These are phyloP conservation scores for Scaptomyza graminum DNA, from an alignment of 1,140 invertebrate species.

Conservation along the genomic window DNA sequence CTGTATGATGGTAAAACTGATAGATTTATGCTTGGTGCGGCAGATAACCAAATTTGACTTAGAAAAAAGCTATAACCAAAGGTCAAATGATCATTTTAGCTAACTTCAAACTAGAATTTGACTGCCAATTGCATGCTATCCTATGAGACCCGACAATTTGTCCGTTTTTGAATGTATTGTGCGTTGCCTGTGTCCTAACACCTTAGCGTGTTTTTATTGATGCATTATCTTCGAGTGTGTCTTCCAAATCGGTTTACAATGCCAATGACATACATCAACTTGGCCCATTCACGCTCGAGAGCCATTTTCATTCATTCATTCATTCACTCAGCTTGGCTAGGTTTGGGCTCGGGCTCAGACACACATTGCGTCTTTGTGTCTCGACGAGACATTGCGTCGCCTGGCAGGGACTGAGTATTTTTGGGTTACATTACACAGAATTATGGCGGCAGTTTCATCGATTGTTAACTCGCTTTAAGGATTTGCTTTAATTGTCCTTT, in stretches of 20 bases:
- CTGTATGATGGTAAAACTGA: too few relatives aligned
- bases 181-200: slow-evolving; percentile 36
- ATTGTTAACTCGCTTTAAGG: slow-evolving; percentile 79
- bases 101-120: slow-evolving; percentile 20
- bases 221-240: slow-evolving; percentile 62
- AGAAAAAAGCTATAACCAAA: neutral
- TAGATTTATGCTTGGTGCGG: too few relatives aligned
- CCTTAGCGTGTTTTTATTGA: slow-evolving; percentile 76
- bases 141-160: slow-evolving; percentile 30
- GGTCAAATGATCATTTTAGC: neutral
- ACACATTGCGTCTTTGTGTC: slow-evolving; percentile 71
- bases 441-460: slow-evolving; percentile 78
- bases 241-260: slow-evolving; percentile 62
- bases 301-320: slow-evolving; percentile 54
- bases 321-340: slow-evolving; percentile 21
- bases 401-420: slow-evolving; percentile 43
- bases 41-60: neutral
- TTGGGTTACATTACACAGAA: slow-evolving; percentile 78
- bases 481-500: slow-evolving; percentile 80
- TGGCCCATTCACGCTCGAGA: slow-evolving; percentile 55
- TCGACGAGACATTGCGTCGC: slow-evolving; percentile 66
- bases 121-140: slow-evolving; percentile 50
- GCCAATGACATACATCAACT: slow-evolving; percentile 49
- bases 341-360: slow-evolving; percentile 26
- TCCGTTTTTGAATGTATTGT: slow-evolving; percentile 44